These are phyloP conservation scores for Balanococcus diminutus DNA, from an alignment of 2,888 invertebrate genomes.

Conservation along the genomic window DNA sequence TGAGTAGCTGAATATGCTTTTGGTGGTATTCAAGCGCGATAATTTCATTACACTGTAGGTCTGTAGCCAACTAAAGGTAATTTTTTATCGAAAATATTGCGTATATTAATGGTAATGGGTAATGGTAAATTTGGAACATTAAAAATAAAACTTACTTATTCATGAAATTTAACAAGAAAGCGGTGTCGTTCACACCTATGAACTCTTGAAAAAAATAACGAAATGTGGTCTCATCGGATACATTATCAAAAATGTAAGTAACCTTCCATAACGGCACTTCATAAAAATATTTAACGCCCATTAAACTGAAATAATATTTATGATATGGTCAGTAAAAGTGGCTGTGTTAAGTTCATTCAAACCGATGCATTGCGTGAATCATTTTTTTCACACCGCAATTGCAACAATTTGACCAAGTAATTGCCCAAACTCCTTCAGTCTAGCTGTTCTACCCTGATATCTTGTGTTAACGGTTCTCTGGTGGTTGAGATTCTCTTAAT, in stretches of 20 bases:
- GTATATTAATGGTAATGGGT: neutral
- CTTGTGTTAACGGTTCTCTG: too few species aligned
- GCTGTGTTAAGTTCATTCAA: neutral
- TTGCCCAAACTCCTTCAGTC: neutral
- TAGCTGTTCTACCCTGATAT: neutral
- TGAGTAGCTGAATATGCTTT: neutral
- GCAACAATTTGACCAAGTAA: neutral
- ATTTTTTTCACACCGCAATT: neutral
- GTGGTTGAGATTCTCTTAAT: too few species aligned
- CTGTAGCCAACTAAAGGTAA: too few species aligned
- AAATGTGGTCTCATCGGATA: neutral
- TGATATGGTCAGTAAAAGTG: neutral
- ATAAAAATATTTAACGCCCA: neutral
- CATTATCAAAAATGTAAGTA: neutral
- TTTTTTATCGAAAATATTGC: neutral
- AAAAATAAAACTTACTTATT: neutral
- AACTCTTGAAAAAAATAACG: neutral
- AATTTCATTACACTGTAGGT: neutral
- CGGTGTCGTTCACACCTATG: neutral
- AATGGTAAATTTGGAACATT: neutral
- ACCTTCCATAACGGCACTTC: neutral
- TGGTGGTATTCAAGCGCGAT: neutral
- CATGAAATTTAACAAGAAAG: neutral
- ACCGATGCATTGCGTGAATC: neutral
- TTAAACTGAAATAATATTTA: neutral